Evolutionary conservation across 2,797 vertebrate species (phyloP).

Genomic region (Oreonectes daqikongensis): DNA sequence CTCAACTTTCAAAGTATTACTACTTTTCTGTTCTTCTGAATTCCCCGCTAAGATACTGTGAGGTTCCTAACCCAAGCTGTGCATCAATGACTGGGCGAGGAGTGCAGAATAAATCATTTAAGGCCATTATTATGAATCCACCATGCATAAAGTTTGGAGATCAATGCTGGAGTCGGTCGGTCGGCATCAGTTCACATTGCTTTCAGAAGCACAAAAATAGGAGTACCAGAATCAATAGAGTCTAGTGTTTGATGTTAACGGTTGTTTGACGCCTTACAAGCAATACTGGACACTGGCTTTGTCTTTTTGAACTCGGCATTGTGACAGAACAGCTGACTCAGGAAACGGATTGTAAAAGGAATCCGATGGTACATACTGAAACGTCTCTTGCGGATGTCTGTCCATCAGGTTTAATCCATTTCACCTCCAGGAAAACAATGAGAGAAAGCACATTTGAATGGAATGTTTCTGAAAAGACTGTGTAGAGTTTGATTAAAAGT

Average conservation of each 20-base stretch:
- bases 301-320: conserved; percentile 62
- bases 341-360: conserved; percentile 64
- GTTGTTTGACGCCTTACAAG: conserved; percentile 54
- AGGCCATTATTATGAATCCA: conserved; percentile 60
- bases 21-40: background rate
- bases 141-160: conserved; percentile 62
- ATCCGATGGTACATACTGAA: conserved; percentile 58
- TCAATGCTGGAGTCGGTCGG: conserved; percentile 59
- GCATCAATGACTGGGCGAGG: conserved; percentile 9
- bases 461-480: conserved; percentile 24
- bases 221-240: conserved; percentile 68
- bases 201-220: conserved; percentile 60
- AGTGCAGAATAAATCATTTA: conserved; percentile 40
- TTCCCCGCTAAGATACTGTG: conserved; percentile 29
- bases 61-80: conserved; percentile 11
- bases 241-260: conserved; percentile 63
- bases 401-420: conserved; percentile 62
- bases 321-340: conserved; percentile 68
- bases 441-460: conserved; percentile 51
- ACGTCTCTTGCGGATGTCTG: conserved; percentile 66
- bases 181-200: conserved; percentile 57
- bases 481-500: background rate
- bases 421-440: conserved; percentile 66
- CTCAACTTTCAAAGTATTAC: background rate
- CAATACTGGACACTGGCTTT: conserved; percentile 55